Conservation (phyloP, 2,113 vertebrate species). For the Aspidoscelis tigris region DNA sequence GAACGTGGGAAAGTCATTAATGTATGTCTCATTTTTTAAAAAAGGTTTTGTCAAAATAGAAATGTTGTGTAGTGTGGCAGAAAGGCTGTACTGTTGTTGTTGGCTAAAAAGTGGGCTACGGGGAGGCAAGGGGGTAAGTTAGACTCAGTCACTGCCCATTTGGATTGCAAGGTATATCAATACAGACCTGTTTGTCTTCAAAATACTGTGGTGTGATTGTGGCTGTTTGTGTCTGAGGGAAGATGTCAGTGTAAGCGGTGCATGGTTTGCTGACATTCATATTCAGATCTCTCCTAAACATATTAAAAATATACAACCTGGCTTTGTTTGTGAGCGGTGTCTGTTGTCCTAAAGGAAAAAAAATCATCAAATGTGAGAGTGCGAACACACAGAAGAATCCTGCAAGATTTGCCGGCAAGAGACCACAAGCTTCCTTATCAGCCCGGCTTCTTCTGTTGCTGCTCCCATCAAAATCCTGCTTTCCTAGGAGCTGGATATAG, state of each 20-base stretch:
- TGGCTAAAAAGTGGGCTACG: not conserved
- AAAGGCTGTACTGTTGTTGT: not conserved
- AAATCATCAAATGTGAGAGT: not conserved
- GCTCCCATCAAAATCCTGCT: too few species aligned
- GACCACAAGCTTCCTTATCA: too few species aligned
- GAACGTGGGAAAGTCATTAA: conserved; percentile 46
- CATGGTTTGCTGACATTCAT: conserved; percentile 21
- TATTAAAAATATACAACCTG: conserved; percentile 27
- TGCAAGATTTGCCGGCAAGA: too few species aligned
- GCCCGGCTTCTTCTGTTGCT: too few species aligned
- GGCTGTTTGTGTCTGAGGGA: not conserved
- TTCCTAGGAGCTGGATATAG: too few species aligned
- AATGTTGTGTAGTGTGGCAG: accelerated
- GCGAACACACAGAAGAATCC: too few species aligned
- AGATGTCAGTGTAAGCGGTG: conserved; percentile 16
- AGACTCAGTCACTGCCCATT: accelerated
- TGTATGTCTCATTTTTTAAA: conserved; percentile 14
- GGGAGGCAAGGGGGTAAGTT: not conserved
- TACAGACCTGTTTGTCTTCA: not conserved
- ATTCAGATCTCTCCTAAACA: conserved; percentile 14
- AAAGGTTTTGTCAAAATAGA: not conserved
- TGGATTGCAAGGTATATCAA: not conserved
- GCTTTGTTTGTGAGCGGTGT: not conserved
- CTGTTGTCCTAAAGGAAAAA: not conserved
- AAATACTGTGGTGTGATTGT: not conserved